These are phyloP conservation scores for Ophthalmolycus amberensis DNA, from an alignment of 2,113 vertebrate genomes.

Conservation along the genomic window DNA sequence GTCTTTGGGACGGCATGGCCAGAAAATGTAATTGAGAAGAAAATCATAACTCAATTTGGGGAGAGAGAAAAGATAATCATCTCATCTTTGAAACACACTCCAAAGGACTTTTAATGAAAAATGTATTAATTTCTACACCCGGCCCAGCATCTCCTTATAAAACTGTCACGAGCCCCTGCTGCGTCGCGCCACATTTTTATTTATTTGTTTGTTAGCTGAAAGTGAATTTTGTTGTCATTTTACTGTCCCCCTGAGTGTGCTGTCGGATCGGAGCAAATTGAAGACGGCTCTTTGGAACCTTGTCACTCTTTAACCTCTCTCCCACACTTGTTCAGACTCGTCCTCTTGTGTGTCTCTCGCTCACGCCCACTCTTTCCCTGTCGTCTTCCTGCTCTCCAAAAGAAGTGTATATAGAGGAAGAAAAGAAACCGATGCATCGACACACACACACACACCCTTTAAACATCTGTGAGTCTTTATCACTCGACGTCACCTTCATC, in stretches of 20 bases:
- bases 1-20: slow-evolving; percentile 10
- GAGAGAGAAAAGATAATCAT: slow-evolving; percentile 48
- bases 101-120: slow-evolving; percentile 68
- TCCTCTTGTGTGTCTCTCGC: slow-evolving; percentile 1
- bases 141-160: slow-evolving; percentile 41
- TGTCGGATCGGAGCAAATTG: slow-evolving; percentile 61
- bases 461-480: slow-evolving; percentile 32
- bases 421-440: background rate
- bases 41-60: slow-evolving; percentile 37
- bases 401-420: background rate
- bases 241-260: slow-evolving; percentile 36
- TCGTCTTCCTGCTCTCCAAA: background rate
- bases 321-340: slow-evolving; percentile 6
- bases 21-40: slow-evolving; percentile 39
- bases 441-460: slow-evolving; percentile 10
- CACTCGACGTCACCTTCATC: slow-evolving; percentile 9
- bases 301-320: slow-evolving; percentile 64
- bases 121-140: slow-evolving; percentile 61
- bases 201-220: slow-evolving; percentile 16
- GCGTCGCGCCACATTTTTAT: slow-evolving; percentile 13
- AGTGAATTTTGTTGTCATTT: slow-evolving; percentile 58
- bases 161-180: slow-evolving; percentile 23
- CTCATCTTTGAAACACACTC: slow-evolving; percentile 61
- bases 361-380: slow-evolving; percentile 6
- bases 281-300: slow-evolving; percentile 56